Percentiles rank a stretch among this genome's conserved stretches.
These are phyloP conservation scores for Cephalopterus ornatus DNA, from an alignment of 2,113 vertebrate genomes.

Conservation along the genomic window DNA sequence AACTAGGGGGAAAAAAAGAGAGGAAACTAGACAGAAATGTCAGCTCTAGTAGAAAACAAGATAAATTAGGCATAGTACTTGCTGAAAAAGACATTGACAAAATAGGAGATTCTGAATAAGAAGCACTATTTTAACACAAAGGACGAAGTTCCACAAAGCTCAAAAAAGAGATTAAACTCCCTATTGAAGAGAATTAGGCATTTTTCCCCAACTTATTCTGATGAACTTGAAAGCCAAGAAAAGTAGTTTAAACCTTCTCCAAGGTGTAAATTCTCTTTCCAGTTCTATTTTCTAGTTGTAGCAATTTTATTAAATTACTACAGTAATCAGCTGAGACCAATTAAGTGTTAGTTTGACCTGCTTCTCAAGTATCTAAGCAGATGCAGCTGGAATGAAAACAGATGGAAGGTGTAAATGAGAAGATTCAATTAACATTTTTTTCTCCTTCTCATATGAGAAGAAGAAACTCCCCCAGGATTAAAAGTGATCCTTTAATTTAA, in stretches of 20 bases:
- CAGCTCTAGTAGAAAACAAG: not conserved
- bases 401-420: conserved; percentile 75
- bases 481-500: conserved; percentile 58
- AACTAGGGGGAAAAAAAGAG: not conserved
- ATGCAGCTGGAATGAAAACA: conserved; percentile 71
- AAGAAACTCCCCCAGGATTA: conserved; percentile 28
- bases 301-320: conserved; percentile 64
- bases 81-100: not conserved
- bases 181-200: not conserved
- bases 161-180: not conserved
- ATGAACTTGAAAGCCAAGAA: not conserved
- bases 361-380: conserved; percentile 70
- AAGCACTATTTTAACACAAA: not conserved
- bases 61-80: not conserved
- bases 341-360: conserved; percentile 57
- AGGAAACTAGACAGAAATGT: not conserved
- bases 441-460: conserved; percentile 9
- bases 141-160: not conserved
- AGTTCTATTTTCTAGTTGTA: not conserved
- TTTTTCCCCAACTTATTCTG: not conserved
- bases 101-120: not conserved
- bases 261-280: not conserved
- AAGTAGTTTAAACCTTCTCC: not conserved
- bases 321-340: conserved; percentile 61
- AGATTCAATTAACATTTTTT: conserved; percentile 73